Base-by-base conservation (phyloP, 2,113 vertebrate species). In the Oreochromis tanganicae region DNA sequence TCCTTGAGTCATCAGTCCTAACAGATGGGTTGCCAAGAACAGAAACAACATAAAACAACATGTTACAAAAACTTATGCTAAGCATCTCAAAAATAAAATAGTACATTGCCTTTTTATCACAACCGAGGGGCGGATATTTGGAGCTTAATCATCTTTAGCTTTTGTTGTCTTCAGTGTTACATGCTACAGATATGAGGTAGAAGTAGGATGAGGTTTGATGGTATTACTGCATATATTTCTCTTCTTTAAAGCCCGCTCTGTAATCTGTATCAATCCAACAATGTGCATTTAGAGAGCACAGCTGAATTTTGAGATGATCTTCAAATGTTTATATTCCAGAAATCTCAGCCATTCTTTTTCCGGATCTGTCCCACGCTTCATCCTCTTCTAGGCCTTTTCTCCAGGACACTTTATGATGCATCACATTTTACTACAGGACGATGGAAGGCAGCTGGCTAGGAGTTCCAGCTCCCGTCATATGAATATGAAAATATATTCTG, bases 191-290 rank as follows among this genome's bases (percentile, higher is more conserved):
- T 59, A 16, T 56, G 73, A 85, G 34, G 59, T 56, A 85, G 73
- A 59, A 19, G 19, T 32, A 89, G 5, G 27, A 87, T 59, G 80
- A 90, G 73, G 29, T 55, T 54, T 80, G 55, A n/a, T 24, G 68
- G 83, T 84, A 17, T 80, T 80, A 87, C 54, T 88, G 82, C 88
- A 89, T 83, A 19, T 5, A 52, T 21, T 86, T 88, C 12, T 46
- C 19, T 4, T 80, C 38, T 46, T 83, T 41, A 52, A 75, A 79
- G 27, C 34, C 29, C 29, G 17, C 57, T n/a, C 8, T 34, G 19
- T 32, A 24, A 56, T 52, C 43, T 54, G 16, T 50, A 50, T 78
- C 32, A 21, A 24, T 27, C 38, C n/a, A 83, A 54, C 34, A 83
- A 55, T 83, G 46, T 29, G 63, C 36, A 29, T 71, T 85, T 78